Evolutionary conservation across 2,888 invertebrate genomes (phyloP), one percentile per base, ranked within the genome.

Genomic region (Acleris emargana): DNA sequence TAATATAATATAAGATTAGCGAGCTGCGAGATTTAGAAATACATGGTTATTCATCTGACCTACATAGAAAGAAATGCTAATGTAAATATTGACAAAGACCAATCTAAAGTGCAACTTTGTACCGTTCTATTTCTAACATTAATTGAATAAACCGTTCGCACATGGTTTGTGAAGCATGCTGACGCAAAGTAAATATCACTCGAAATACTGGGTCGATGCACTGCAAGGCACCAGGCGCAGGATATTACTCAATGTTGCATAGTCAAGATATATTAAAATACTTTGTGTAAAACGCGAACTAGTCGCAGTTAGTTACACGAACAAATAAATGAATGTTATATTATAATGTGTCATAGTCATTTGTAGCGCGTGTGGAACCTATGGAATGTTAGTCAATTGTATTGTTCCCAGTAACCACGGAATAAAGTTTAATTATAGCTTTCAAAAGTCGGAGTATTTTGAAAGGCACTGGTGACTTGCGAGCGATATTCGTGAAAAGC

Each of bases 131-230:
- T 57, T 57, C 45, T 52, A 32, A 20, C 28, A 43, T 60, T 50
- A 59, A 55, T 20, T 58, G 43, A 28, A 32, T 66, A 60, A 66
- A 60, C 50, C 50, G 53, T 54, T 53, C 43, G 49, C 7, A 51
- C 60, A 61, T 66, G 61, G 57, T 38, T 66, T 61, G 45, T 51
- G 60, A 47, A 57, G 25, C 57, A 43, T 59, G 53, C 59, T 60
- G 64, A 43, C 50, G 53, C 51, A 45, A 64, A 72, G 71, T 72
- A 71, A 72, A 72, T 79, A 80, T 72, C 69, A 77, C 71, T 77
- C 72, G 71, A 79, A 71, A 76, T 73, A 75, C 71, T 76, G 69
- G 79, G 78, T 82, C 80, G 76, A 76, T 76, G 82, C 73, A 80
- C 79, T 76, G 69, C 72, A 73, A 76, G 72, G 71, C 76, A 78